phyloP scores from a whole-genome alignment of 2,797 vertebrate genomes.

The Danio aesculapii region DNA sequence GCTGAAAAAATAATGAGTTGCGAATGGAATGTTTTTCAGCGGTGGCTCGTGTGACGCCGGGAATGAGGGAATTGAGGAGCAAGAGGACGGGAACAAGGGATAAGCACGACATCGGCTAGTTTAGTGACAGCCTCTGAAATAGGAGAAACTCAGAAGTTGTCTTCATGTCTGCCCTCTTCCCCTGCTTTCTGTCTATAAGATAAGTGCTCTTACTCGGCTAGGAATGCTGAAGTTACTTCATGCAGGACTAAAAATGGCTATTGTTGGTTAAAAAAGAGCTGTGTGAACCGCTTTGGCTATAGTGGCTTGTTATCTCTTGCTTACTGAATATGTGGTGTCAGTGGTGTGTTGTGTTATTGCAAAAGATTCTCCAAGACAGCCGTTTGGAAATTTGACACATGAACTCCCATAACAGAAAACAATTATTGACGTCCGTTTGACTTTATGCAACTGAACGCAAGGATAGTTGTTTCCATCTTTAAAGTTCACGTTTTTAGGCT shows the following conservation, averaged over 20 bases:
- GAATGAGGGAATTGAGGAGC: constrained; percentile 34
- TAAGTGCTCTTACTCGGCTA: constrained; percentile 1
- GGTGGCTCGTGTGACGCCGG: constrained; percentile 56
- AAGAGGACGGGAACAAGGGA: constrained; percentile 31
- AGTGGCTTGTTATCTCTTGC: not conserved
- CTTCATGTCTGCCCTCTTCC: constrained; percentile 24
- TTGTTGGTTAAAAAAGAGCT: constrained; percentile 1
- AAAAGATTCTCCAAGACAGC: not conserved
- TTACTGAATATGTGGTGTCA: not conserved
- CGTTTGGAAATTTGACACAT: not conserved
- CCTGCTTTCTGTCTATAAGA: constrained; percentile 21
- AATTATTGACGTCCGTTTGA: not conserved
- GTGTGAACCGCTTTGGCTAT: not conserved
- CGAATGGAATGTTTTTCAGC: constrained; percentile 69
- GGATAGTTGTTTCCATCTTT: not conserved
- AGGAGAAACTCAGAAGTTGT: constrained; percentile 18
- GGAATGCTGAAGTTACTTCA: constrained; percentile 25
- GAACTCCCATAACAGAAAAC: not conserved
- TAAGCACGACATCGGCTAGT: constrained; percentile 38
- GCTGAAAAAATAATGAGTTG: constrained; percentile 77
- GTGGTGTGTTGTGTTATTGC: not conserved
- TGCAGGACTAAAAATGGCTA: constrained; percentile 8
- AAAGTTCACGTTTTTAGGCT: not conserved
- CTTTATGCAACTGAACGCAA: not conserved
- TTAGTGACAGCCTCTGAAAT: constrained; percentile 41